Base-by-base conservation (phyloP, 2,888 invertebrate genomes). In the Graphium colonna region DNA sequence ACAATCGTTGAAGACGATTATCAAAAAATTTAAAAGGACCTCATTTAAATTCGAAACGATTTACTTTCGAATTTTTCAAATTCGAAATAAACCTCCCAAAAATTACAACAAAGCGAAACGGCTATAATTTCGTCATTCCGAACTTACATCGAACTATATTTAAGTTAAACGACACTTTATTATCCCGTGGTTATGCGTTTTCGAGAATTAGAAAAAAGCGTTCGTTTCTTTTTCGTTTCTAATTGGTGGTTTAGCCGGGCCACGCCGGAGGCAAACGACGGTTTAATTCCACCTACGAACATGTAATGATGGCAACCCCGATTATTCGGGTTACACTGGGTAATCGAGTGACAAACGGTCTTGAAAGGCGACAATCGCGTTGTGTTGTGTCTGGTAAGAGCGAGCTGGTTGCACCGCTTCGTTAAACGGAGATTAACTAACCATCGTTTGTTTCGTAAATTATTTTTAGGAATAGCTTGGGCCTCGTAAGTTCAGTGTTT, bases 131-230 rank as follows among this genome's bases (percentile, higher is more conserved):
- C 60, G 68, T 63, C 60, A 57, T 68, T 63, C 65, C 70, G 75
- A 76, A 75, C 80, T 73, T 82, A 41, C 3, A 9, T 31, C 8
- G 31, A 39, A 28, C 45, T 55, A 75, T 88, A 79, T 75, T 88
- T 88, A 82, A 78, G 73, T 75, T 86, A 89, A 89, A 87, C 85
- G 89, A 85, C 88, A 89, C 80, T 88, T 87, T 88, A 83, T 87
- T 86, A 88, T 78, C 72, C 74, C 65, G 60, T 72, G 70, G 75
- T 86, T 85, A 87, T 82, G 79, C 82, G 72, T 79, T 82, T 82
- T 80, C 78, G 77, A 75, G 81, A 74, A 87, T 86, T 87, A 84
- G 84, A 82, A 77, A 80, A 69, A 21, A 21, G 21, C 21, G 5
- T 65, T 70, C 77, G 77, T n/a, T n/a, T 73, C 68, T 75, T 71